phyloP scores from a whole-genome alignment of 2,888 invertebrate genomes.

The Machimus atricapillus region DNA sequence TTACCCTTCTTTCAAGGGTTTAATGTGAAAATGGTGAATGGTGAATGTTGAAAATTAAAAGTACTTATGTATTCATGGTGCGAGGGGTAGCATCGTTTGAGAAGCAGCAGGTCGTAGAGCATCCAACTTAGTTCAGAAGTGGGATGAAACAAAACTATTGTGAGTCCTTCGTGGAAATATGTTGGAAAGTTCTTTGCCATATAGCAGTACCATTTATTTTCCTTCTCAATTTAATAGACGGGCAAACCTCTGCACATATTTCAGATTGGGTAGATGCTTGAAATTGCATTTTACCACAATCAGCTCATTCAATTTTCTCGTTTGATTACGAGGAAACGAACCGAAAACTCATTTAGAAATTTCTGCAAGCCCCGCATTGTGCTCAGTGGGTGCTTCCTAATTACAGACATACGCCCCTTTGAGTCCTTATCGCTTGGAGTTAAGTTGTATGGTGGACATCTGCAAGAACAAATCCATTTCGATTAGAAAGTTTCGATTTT shows the following conservation, averaged over 20 bases:
- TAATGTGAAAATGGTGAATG: not conserved
- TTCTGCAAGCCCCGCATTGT: not conserved
- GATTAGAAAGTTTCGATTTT: not conserved
- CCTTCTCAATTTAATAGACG: not conserved
- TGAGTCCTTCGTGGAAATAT: not conserved
- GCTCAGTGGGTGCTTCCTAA: not conserved
- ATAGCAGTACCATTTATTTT: not conserved
- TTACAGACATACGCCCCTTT: not conserved
- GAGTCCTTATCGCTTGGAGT: not conserved
- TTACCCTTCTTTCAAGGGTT: not conserved
- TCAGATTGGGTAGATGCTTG: not conserved
- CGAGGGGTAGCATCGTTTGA: not conserved
- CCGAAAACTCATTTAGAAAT: not conserved
- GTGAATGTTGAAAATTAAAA: not conserved
- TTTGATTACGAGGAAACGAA: not conserved
- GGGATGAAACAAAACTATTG: not conserved
- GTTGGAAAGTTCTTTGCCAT: not conserved
- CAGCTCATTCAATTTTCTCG: not conserved
- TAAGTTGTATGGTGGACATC: not conserved
- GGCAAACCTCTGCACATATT: not conserved
- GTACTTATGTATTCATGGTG: no score
- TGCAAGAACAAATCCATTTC: not conserved
- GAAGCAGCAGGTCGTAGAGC: not conserved
- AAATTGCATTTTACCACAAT: not conserved
- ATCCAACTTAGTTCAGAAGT: not conserved